Conservation (phyloP, 2,888 invertebrate species). For the Ophion costatus region DNA sequence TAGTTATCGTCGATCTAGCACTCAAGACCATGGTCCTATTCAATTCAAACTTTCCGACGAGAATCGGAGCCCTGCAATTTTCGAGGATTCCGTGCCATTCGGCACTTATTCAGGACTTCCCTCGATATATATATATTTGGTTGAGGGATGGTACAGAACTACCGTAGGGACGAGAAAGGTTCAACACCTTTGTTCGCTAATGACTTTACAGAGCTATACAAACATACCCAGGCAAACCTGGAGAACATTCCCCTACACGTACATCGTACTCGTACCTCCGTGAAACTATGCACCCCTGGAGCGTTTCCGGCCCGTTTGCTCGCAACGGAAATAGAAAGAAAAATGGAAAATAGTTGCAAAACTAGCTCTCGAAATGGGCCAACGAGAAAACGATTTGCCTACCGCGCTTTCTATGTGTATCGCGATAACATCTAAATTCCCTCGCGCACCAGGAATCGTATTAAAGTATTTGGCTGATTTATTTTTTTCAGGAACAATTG, state of each 20-base stretch:
- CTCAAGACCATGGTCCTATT: constrained; percentile 74
- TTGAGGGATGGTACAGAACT: constrained; percentile 67
- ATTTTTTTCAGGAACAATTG: constrained; percentile 86
- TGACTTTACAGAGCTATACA: constrained; percentile 71
- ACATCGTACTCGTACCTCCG: constrained; percentile 39
- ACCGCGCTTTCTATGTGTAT: background rate
- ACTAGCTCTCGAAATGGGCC: constrained; percentile 39
- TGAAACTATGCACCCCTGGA: constrained; percentile 45
- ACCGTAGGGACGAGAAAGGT: constrained; percentile 62
- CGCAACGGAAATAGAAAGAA: constrained; percentile 57
- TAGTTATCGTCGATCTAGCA: constrained; percentile 69
- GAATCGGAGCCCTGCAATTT: constrained; percentile 75
- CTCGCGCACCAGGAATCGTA: constrained; percentile 14
- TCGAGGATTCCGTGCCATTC: constrained; percentile 78
- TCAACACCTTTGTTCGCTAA: constrained; percentile 73
- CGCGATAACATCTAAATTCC: constrained; percentile 50
- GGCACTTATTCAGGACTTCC: constrained; percentile 71
- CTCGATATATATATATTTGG: constrained; percentile 9
- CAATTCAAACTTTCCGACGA: constrained; percentile 80
- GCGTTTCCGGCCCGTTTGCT: constrained; percentile 63
- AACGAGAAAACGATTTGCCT: background rate
- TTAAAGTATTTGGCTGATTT: constrained; percentile 69
- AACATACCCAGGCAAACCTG: constrained; percentile 71
- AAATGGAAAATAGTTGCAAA: constrained; percentile 25
- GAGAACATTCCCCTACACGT: constrained; percentile 70